phyloP scores from a whole-genome alignment of 2,888 invertebrate species.

The Lepeophtheirus nordmannii region DNA sequence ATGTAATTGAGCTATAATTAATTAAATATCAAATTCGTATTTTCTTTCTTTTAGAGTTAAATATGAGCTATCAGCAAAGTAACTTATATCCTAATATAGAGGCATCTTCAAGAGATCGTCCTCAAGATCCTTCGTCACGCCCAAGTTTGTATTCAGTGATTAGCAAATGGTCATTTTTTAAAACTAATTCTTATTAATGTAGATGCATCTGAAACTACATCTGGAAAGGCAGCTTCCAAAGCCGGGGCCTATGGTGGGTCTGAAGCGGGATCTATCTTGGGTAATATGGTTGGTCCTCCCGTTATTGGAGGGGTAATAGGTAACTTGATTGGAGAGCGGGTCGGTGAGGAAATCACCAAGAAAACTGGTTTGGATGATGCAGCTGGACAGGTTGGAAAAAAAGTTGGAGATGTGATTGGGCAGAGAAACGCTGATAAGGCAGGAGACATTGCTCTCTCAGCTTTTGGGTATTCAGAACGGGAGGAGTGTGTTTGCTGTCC shows the following conservation, averaged over 20 bases:
- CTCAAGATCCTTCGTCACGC: neutral
- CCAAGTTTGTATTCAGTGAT: neutral
- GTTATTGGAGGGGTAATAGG: slow-evolving; percentile 23
- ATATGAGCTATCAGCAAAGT: slow-evolving; percentile 2
- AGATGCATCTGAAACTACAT: neutral
- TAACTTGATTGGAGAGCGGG: slow-evolving; percentile 20
- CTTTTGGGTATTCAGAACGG: slow-evolving; percentile 19
- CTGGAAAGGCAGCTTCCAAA: slow-evolving; percentile 14
- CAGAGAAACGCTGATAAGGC: slow-evolving; percentile 15
- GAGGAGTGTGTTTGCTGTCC: slow-evolving; percentile 24
- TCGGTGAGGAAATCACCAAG: slow-evolving; percentile 10
- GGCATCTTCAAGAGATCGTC: neutral
- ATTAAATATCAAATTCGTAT: too few relatives aligned
- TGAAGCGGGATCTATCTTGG: slow-evolving; percentile 20
- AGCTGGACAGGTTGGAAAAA: neutral
- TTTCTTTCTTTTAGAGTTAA: neutral
- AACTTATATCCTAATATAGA: neutral
- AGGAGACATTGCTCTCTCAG: slow-evolving; percentile 19
- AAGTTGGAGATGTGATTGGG: slow-evolving; percentile 18
- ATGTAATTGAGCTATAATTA: too few relatives aligned
- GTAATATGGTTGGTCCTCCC: slow-evolving; percentile 22
- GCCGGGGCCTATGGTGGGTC: slow-evolving; percentile 24
- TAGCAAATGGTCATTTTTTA: too few relatives aligned
- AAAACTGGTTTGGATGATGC: slow-evolving; percentile 19
- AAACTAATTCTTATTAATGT: too few relatives aligned